A percentile compares a stretch with the other conserved stretches of the same genome.
Evolutionary conservation across 1,140 invertebrate genomes (phyloP).

Genomic region (Lasaia peninsularis): DNA sequence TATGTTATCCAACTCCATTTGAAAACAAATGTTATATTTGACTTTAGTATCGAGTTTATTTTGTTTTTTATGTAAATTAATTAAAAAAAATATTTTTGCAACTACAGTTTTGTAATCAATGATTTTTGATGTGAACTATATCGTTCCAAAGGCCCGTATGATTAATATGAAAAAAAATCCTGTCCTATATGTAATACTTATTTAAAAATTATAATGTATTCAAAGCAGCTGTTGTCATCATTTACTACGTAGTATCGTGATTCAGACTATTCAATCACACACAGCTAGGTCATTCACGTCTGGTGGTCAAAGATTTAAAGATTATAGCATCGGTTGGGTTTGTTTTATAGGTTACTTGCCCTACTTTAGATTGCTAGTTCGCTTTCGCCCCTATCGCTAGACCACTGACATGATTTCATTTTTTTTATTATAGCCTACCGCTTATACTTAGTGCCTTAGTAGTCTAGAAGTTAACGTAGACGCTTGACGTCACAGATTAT

Average conservation of each 20-base stretch:
- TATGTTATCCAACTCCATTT: too few species aligned
- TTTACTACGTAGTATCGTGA: conserved; percentile 25
- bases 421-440: not conserved
- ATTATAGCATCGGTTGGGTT: not conserved
- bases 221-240: conserved; percentile 7
- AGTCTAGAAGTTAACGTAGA: too few species aligned
- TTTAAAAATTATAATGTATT: not conserved
- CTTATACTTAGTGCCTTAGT: too few species aligned
- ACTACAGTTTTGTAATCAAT: too few species aligned
- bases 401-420: too few species aligned
- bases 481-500: too few species aligned
- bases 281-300: conserved; percentile 43
- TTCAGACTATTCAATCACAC: conserved; percentile 29
- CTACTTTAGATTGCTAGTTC: not conserved
- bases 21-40: too few species aligned
- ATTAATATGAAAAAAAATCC: not conserved
- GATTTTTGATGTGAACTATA: too few species aligned
- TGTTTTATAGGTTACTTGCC: not conserved
- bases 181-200: not conserved
- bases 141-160: too few species aligned
- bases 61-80: too few species aligned
- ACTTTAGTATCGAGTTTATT: too few species aligned
- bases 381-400: not conserved
- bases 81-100: too few species aligned
- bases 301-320: conserved; percentile 37